Evolutionary conservation across 2,797 vertebrate genomes (phyloP).

Genomic region (Tapera naevia): DNA sequence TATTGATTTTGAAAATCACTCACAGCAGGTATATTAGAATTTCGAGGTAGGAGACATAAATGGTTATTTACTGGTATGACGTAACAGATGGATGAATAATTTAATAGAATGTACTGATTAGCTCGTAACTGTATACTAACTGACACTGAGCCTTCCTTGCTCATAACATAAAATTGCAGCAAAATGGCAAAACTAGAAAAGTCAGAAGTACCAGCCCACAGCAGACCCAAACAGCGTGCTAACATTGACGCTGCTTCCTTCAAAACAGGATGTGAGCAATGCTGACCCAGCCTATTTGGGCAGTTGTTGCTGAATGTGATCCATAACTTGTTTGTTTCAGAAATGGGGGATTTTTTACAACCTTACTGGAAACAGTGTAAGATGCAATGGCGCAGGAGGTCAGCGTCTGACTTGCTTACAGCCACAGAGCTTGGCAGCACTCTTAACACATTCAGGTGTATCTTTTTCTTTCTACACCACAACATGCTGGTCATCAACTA

Average conservation of each 20-base stretch:
- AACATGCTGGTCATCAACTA: not conserved
- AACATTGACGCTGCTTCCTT: not conserved
- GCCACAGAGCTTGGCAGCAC: not conserved
- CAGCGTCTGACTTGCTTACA: not conserved
- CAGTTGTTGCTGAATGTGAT: not conserved
- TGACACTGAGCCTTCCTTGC: not conserved
- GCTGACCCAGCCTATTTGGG: not conserved
- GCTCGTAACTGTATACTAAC: not conserved
- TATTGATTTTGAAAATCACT: not conserved
- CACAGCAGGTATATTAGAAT: not conserved
- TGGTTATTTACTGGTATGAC: not conserved
- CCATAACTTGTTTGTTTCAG: not conserved
- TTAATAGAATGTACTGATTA: not conserved
- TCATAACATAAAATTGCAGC: not conserved
- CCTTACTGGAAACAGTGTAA: not conserved
- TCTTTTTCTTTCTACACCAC: not conserved
- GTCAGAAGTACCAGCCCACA: not conserved
- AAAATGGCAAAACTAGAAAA: not conserved
- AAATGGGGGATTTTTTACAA: not conserved
- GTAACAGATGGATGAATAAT: not conserved
- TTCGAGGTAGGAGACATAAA: not conserved
- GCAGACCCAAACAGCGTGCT: not conserved
- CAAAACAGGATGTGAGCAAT: fast-evolving
- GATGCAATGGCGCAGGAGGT: not conserved
- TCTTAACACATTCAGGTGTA: not conserved